Percentiles rank a stretch among this genome's conserved stretches.
Conservation (phyloP, 2,888 invertebrate genomes). For the Flexamia atlantica region DNA sequence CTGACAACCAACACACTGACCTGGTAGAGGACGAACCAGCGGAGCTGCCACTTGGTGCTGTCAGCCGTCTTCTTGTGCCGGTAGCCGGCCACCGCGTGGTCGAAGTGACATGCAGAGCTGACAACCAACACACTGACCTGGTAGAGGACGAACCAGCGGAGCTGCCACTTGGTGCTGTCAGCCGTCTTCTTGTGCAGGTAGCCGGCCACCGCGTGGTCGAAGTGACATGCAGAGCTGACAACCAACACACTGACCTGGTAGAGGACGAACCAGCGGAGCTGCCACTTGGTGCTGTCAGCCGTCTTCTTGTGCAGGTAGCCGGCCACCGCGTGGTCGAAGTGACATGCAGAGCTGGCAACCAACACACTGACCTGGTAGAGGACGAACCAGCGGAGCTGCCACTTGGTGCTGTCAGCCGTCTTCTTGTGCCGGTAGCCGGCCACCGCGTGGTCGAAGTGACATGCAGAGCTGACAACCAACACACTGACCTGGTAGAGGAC, state of each 20-base stretch:
- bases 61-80: too few species aligned
- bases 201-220: neutral
- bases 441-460: slow-evolving; percentile 91
- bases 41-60: too few species aligned
- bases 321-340: too few species aligned
- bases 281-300: slow-evolving; percentile 93
- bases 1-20: slow-evolving; percentile 84
- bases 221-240: slow-evolving; percentile 85
- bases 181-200: slow-evolving; percentile 89
- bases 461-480: slow-evolving; percentile 79
- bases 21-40: slow-evolving; percentile 87
- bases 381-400: slow-evolving; percentile 91
- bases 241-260: slow-evolving; percentile 81
- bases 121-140: slow-evolving; percentile 74
- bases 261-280: slow-evolving; percentile 87
- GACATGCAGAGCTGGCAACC: too few species aligned
- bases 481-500: slow-evolving; percentile 88
- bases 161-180: slow-evolving; percentile 93
- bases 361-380: slow-evolving; percentile 74
- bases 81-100: too few species aligned
- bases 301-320: too few species aligned
- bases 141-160: slow-evolving; percentile 88
- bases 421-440: slow-evolving; percentile 76
- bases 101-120: too few species aligned
- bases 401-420: slow-evolving; percentile 79